Evolutionary conservation across 2,888 invertebrate genomes (phyloP).

Genomic region (Spilarctia lutea): DNA sequence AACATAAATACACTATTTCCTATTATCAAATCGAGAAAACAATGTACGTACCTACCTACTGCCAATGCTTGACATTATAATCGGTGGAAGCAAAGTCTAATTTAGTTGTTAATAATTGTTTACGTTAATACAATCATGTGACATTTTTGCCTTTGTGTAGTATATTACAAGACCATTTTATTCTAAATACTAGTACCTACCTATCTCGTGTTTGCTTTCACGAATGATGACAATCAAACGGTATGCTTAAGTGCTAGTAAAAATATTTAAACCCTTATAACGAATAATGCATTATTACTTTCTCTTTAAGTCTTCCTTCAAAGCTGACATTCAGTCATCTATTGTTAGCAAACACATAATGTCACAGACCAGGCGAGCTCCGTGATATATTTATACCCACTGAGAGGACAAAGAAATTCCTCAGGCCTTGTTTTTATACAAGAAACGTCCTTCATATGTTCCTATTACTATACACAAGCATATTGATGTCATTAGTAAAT

Average conservation of each 20-base stretch:
- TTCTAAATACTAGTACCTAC: no score
- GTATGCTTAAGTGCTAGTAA: no score
- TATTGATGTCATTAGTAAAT: neutral
- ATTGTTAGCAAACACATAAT: slow-evolving; percentile 13
- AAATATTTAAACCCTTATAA: no score
- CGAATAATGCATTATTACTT: neutral
- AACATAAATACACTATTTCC: neutral
- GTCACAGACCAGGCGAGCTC: neutral
- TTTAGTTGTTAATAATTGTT: neutral
- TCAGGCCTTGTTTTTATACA: slow-evolving; percentile 31
- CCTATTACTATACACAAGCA: neutral
- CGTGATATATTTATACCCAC: slow-evolving; percentile 3
- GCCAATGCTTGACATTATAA: neutral
- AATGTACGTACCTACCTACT: neutral
- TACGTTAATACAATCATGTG: neutral
- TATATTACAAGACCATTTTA: no score
- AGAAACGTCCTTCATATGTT: neutral
- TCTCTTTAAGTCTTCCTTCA: neutral
- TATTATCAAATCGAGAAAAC: neutral
- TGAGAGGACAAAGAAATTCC: slow-evolving; percentile 1
- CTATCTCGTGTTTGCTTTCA: no score
- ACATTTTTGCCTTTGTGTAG: neutral
- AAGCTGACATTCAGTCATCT: neutral
- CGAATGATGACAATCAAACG: no score
- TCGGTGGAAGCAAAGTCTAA: neutral